Evolutionary conservation across 2,797 vertebrate species (phyloP).

Genomic region (Siniperca obscura): DNA sequence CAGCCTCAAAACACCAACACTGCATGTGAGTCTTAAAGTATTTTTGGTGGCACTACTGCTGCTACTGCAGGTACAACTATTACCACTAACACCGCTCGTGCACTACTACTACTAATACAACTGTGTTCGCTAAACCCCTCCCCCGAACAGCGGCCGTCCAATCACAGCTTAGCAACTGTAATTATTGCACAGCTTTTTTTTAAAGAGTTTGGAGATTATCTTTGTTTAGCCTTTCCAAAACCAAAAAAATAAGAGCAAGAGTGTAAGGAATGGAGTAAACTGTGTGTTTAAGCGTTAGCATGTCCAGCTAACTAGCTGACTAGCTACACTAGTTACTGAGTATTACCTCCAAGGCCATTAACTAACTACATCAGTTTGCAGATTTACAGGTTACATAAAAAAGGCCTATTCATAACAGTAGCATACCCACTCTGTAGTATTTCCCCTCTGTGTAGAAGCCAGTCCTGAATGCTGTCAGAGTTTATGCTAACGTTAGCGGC

Average conservation of each 20-base stretch:
- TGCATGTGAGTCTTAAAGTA: constrained; percentile 85
- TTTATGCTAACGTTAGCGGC: too few species aligned
- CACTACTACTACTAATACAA: background rate
- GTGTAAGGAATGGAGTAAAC: too few species aligned
- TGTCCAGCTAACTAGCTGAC: background rate
- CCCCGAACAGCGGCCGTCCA: background rate
- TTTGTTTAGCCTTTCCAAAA: background rate
- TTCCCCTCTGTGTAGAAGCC: too few species aligned
- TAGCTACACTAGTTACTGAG: too few species aligned
- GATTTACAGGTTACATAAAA: too few species aligned
- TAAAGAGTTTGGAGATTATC: background rate
- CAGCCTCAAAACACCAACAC: constrained; percentile 89
- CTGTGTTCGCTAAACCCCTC: background rate
- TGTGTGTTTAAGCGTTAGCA: background rate
- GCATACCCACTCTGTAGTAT: too few species aligned
- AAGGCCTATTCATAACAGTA: too few species aligned
- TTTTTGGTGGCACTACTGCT: background rate
- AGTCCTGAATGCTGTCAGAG: too few species aligned
- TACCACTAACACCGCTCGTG: too few species aligned
- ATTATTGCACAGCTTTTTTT: background rate
- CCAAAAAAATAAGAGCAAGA: background rate
- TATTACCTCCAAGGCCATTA: too few species aligned
- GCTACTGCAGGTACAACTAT: background rate
- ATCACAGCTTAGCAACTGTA: background rate
- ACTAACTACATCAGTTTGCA: too few species aligned